Evolutionary conservation across 2,888 invertebrate species (phyloP).

Genomic region (Sesia apiformis): DNA sequence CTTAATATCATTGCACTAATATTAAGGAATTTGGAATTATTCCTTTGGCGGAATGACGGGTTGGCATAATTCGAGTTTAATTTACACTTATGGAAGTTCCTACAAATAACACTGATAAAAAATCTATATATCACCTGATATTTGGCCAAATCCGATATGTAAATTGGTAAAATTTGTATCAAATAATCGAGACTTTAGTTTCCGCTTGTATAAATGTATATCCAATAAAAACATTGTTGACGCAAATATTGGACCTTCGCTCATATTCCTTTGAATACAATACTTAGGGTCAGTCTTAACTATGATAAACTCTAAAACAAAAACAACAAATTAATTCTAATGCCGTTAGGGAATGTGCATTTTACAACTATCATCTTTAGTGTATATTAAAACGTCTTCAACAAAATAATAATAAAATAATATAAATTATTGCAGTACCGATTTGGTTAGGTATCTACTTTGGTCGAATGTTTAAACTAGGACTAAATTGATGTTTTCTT

Average conservation of each 20-base stretch:
- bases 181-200: too few relatives aligned
- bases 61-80: too few relatives aligned
- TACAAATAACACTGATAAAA: too few relatives aligned
- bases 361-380: conserved; percentile 54
- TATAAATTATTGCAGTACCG: conserved; percentile 68
- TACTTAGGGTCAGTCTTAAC: conserved; percentile 69
- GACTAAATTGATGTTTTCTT: conserved; percentile 47
- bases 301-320: conserved; percentile 67
- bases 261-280: conserved; percentile 18
- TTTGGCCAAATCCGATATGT: too few relatives aligned
- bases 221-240: too few relatives aligned
- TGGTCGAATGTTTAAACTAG: conserved; percentile 41
- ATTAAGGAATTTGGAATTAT: conserved; percentile 64
- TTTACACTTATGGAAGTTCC: too few relatives aligned
- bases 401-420: conserved; percentile 53
- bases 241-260: too few relatives aligned
- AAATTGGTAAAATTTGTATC: too few relatives aligned
- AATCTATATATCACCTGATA: too few relatives aligned
- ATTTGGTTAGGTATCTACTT: conserved; percentile 71
- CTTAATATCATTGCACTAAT: conserved; percentile 69
- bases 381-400: conserved; percentile 58
- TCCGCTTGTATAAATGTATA: too few relatives aligned
- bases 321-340: conserved; percentile 64
- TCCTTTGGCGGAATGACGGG: conserved; percentile 55
- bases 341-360: conserved; percentile 70